Percentiles rank a stretch among this genome's conserved stretches.
Conservation (phyloP, 2,797 vertebrate genomes). For the Pangasius larnaudii region DNA sequence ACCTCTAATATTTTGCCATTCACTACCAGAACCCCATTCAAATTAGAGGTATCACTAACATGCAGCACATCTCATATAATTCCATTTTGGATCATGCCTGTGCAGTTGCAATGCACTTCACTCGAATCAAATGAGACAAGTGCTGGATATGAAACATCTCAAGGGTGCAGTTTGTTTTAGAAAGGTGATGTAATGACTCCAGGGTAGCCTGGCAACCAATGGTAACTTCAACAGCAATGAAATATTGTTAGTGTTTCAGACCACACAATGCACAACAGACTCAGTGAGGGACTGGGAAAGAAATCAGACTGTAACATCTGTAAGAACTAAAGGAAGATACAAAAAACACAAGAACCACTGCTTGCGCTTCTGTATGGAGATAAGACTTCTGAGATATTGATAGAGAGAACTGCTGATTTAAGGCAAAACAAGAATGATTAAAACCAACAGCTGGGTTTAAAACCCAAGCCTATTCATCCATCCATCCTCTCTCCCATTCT, state of each 20-base stretch:
- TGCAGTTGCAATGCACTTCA: background rate
- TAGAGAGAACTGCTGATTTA: background rate
- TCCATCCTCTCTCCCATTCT: background rate
- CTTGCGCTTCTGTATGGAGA: background rate
- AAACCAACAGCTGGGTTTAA: background rate
- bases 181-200: slow-evolving; percentile 36
- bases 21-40: background rate
- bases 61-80: background rate
- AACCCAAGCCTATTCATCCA: background rate
- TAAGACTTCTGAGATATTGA: background rate
- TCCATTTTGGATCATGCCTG: background rate
- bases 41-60: background rate
- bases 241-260: slow-evolving; percentile 15
- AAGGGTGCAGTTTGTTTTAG: slow-evolving; percentile 19
- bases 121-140: slow-evolving; percentile 17
- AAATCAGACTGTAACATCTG: slow-evolving; percentile 9
- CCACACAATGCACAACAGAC: slow-evolving; percentile 17
- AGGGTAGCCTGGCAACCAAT: background rate
- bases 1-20: background rate
- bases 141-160: slow-evolving; percentile 29
- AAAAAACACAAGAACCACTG: background rate
- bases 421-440: background rate
- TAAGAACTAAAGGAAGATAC: background rate
- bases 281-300: background rate
- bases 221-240: slow-evolving; percentile 5